Evolutionary conservation across 2,797 vertebrate species (phyloP).

Genomic region (Periophthalmus magnuspinnatus): DNA sequence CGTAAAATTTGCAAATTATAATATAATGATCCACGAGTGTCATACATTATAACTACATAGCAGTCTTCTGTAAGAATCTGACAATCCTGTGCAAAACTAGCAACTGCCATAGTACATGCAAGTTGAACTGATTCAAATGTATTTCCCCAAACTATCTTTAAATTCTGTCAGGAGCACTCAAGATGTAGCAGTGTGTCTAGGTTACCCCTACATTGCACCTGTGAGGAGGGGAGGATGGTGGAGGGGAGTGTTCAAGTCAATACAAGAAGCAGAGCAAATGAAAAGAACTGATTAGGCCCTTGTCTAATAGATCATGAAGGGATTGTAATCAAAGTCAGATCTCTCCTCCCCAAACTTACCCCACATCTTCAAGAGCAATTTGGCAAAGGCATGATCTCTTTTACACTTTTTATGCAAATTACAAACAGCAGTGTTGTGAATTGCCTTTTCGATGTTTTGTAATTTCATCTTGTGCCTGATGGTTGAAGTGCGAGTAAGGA

Average conservation of each 20-base stretch:
- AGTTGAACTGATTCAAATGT: not conserved
- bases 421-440: constrained; percentile 26
- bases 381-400: constrained; percentile 38
- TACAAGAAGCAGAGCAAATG: constrained; percentile 41
- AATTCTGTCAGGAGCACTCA: constrained; percentile 58
- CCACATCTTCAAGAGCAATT: constrained; percentile 48
- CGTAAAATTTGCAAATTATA: too few species aligned
- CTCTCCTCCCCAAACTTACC: constrained; percentile 45
- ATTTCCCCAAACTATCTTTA: constrained; percentile 41
- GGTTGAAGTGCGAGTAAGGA: constrained; percentile 4
- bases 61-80: too few species aligned
- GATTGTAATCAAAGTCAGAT: constrained; percentile 60
- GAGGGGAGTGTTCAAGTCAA: constrained; percentile 37
- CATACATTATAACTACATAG: too few species aligned
- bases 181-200: constrained; percentile 17
- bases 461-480: constrained; percentile 18
- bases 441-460: constrained; percentile 28
- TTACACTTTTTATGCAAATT: constrained; percentile 38
- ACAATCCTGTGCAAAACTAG: too few species aligned
- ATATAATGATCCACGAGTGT: too few species aligned
- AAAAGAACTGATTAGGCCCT: constrained; percentile 59
- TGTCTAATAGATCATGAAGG: constrained; percentile 57
- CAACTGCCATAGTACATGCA: not conserved
- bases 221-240: constrained; percentile 20
- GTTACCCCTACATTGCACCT: constrained; percentile 47